Evolutionary conservation across 2,797 vertebrate species (phyloP).

Genomic region (Bradypodion ventrale): DNA sequence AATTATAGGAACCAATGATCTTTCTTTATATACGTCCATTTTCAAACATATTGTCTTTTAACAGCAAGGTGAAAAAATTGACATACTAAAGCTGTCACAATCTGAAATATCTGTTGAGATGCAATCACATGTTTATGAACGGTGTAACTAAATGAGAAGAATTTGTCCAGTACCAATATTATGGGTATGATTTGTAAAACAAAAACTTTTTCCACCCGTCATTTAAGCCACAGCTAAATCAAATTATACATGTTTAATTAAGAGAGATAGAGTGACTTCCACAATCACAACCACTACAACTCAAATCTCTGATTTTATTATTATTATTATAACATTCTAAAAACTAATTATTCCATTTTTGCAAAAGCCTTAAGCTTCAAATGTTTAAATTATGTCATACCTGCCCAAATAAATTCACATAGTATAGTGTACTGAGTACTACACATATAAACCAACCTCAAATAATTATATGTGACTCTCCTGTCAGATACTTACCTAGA

Average conservation of each 20-base stretch:
- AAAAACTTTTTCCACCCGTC: background rate
- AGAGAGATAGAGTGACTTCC: no score
- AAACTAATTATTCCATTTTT: background rate
- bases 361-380: background rate
- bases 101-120: background rate
- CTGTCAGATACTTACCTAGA: background rate
- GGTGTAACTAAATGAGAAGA: background rate
- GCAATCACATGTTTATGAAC: background rate
- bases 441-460: background rate
- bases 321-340: background rate
- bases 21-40: background rate
- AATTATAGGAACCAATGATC: background rate
- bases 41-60: background rate
- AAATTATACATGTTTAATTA: slow-evolving; percentile 10
- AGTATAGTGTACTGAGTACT: background rate
- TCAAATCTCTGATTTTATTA: background rate
- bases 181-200: background rate
- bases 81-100: background rate
- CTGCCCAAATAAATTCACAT: background rate
- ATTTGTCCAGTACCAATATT: background rate
- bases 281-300: background rate
- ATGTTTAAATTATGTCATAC: background rate
- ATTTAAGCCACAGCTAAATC: background rate
- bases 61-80: background rate
- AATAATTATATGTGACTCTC: background rate